Evolutionary conservation across 2,888 invertebrate genomes (phyloP), one percentile per base, ranked within the genome.

Genomic region (Eulithis prunata): DNA sequence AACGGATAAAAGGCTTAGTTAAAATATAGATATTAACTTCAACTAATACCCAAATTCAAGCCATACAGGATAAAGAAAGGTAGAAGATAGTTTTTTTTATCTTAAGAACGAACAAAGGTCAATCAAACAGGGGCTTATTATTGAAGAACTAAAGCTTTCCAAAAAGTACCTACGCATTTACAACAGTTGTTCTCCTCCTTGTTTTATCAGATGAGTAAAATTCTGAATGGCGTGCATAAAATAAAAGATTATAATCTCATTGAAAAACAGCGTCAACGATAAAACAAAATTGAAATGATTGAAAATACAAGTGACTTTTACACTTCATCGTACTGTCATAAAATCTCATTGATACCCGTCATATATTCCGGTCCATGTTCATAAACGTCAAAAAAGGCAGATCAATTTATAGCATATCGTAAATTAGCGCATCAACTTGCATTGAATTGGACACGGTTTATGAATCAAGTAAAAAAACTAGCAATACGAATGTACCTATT

Each of bases 361-460:
- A 14, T 56, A 41, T 45, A 59, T 55, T 49, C 36, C 41, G 43
- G 43, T 43, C 13, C 62, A 28, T 13, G 49, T 51, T 51, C 59
- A 55, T 21, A 11, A 53, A 60, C 13, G 56, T 56, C 56, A 38
- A 52, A 52, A 51, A 51, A 13, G 5, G 14, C n/a, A 41, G 47
- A 43, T 51, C n/a, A 52, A 51, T 59, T 51, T 36, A 62, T 62
- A 36, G 41, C 12, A 4, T n/a, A 13, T 65, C 56, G 52, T 65
- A 65, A 60, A 65, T 65, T 53, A 12, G 41, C 60, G 32, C 60
- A 65, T 65, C 52, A 65, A 57, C 52, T 57, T 57, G 52, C 62
- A 62, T 62, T 61, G 57, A 41, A 65, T 61, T 52, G 45, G 64
- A 60, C 51, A 56, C 60, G 46, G 64, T 14, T 65, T 13, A 60